Percentiles rank a stretch among this genome's conserved stretches.
Evolutionary conservation across 2,888 invertebrate species (phyloP).

Genomic region (Dicyrtomina minuta): DNA sequence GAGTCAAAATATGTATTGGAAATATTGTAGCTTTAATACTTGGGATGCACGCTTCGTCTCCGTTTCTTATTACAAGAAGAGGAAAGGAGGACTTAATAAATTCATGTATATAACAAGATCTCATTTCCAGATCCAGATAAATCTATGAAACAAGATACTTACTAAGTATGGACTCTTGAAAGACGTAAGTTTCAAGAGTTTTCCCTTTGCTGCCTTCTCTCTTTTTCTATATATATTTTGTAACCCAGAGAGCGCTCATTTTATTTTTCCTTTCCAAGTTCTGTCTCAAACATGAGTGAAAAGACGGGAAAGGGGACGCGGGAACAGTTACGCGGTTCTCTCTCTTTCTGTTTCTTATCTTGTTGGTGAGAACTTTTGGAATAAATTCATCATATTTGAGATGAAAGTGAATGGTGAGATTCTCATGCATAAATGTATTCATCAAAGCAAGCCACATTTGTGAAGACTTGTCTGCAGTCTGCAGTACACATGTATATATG

Average conservation of each 20-base stretch:
- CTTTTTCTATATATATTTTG: not conserved
- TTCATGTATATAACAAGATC: too few species aligned
- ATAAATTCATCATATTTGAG: slow-evolving; percentile 32
- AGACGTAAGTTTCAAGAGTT: too few species aligned
- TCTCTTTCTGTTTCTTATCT: not conserved
- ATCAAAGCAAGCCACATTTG: not conserved
- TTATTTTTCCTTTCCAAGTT: not conserved
- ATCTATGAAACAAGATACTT: too few species aligned
- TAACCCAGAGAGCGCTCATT: not conserved
- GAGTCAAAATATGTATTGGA: too few species aligned
- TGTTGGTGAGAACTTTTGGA: slow-evolving; percentile 14
- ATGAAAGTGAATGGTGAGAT: slow-evolving; percentile 20
- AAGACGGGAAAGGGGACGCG: not conserved
- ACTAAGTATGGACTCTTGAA: too few species aligned
- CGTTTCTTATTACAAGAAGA: too few species aligned
- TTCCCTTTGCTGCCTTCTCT: not conserved
- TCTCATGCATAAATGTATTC: slow-evolving; percentile 20
- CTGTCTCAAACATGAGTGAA: too few species aligned
- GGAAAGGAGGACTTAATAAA: too few species aligned
- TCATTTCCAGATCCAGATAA: too few species aligned
- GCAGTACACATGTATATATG: not conserved
- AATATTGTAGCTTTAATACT: too few species aligned
- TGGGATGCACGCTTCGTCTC: too few species aligned
- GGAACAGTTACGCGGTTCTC: not conserved
- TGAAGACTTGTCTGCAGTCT: too few species aligned